Percentiles rank a stretch among this genome's conserved stretches.
Evolutionary conservation across 2,797 vertebrate species (phyloP).

Genomic region (Hemitrygon akajei): DNA sequence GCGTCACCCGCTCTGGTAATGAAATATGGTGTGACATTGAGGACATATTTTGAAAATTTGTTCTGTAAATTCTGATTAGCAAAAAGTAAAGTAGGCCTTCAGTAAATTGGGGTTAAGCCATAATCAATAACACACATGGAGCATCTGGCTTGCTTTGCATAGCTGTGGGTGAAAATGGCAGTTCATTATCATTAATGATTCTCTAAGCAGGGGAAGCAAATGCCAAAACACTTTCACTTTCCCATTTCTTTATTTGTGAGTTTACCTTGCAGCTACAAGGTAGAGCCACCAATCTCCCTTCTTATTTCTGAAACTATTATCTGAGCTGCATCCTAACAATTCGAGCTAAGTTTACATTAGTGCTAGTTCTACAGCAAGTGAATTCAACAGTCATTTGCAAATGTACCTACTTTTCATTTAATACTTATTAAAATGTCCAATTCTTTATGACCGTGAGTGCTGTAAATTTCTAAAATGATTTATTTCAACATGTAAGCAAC

Average conservation of each 20-base stretch:
- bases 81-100: slow-evolving; percentile 68
- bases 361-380: not conserved
- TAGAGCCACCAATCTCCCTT: not conserved
- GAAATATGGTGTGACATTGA: slow-evolving; percentile 74
- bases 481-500: not conserved
- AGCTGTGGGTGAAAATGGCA: slow-evolving; percentile 56
- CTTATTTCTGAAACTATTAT: not conserved
- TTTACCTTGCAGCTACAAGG: slow-evolving; percentile 73
- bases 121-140: slow-evolving; percentile 90
- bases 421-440: not conserved
- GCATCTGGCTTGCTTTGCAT: slow-evolving; percentile 68
- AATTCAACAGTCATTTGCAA: not conserved
- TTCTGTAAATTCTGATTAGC: slow-evolving; percentile 74
- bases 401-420: not conserved
- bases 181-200: slow-evolving; percentile 80
- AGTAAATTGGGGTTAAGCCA: slow-evolving; percentile 83
- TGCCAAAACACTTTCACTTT: slow-evolving; percentile 61
- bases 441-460: not conserved
- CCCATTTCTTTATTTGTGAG: slow-evolving; percentile 71
- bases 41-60: slow-evolving; percentile 58
- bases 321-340: not conserved
- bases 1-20: slow-evolving; percentile 62
- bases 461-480: not conserved
- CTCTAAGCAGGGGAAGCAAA: slow-evolving; percentile 68
- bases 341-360: not conserved